These are phyloP conservation scores for Zaprionus ghesquierei DNA, from an alignment of 1,140 invertebrate species.

Conservation along the genomic window DNA sequence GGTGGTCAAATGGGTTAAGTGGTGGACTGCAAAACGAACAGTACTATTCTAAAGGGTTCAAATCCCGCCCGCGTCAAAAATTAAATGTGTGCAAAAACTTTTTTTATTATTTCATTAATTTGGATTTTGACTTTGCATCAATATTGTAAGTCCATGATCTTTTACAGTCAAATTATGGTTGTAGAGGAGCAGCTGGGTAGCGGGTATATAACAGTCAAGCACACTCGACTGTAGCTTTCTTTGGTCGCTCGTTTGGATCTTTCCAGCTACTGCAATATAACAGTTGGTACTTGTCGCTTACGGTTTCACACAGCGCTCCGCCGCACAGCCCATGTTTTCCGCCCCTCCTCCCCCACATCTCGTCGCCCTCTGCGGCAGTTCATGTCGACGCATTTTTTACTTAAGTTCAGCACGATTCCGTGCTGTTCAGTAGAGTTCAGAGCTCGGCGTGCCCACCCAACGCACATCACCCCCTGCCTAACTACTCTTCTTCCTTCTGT, in stretches of 20 bases:
- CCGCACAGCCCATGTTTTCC: not conserved
- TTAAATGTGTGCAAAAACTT: too few species aligned
- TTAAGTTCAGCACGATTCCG: slow-evolving; percentile 15
- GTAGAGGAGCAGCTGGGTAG: too few species aligned
- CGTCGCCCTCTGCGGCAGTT: not conserved
- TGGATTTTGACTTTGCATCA: too few species aligned
- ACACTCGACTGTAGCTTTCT: not conserved
- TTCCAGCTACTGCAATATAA: slow-evolving; percentile 47
- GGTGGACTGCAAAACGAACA: too few species aligned
- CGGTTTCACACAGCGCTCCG: slow-evolving; percentile 35
- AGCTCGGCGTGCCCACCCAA: not conserved
- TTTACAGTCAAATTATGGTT: too few species aligned
- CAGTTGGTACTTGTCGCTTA: slow-evolving; percentile 58
- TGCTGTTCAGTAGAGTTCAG: not conserved
- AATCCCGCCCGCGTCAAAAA: too few species aligned
- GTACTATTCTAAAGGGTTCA: too few species aligned
- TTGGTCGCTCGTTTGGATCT: not conserved
- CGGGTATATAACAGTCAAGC: too few species aligned
- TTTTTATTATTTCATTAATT: too few species aligned
- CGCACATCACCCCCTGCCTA: too few species aligned
- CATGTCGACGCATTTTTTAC: not conserved
- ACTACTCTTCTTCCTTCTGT: not conserved
- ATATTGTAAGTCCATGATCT: too few species aligned
- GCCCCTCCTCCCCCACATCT: not conserved
- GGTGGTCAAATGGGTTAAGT: too few species aligned